These are phyloP conservation scores for Acleris holmiana DNA, from an alignment of 2,888 invertebrate genomes.

Conservation along the genomic window DNA sequence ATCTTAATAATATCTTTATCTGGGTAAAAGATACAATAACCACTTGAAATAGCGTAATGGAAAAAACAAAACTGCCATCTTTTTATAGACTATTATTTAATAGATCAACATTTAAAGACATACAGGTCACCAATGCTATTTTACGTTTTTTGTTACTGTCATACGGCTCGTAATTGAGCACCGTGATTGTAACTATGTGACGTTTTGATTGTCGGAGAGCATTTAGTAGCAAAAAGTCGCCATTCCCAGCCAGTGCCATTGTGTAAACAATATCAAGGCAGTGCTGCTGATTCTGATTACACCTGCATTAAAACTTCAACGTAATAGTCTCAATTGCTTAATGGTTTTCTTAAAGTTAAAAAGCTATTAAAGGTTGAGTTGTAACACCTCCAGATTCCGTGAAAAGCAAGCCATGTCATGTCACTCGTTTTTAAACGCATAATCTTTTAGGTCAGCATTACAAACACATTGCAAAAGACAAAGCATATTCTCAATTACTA, in stretches of 20 bases:
- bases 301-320: constrained; percentile 38
- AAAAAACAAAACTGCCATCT: constrained; percentile 31
- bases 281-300: constrained; percentile 45
- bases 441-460: too few relatives aligned
- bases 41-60: constrained; percentile 5
- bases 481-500: too few relatives aligned
- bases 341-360: too few relatives aligned
- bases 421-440: too few relatives aligned
- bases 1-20: background rate
- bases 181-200: constrained; percentile 13
- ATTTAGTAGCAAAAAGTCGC: constrained; percentile 36
- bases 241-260: constrained; percentile 44
- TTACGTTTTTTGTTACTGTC: constrained; percentile 5
- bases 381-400: background rate
- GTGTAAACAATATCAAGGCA: constrained; percentile 50
- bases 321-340: background rate
- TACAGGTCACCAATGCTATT: constrained; percentile 22
- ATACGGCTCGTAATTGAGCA: constrained; percentile 17
- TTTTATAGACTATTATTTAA: constrained; percentile 28
- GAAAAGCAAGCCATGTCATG: background rate
- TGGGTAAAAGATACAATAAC: constrained; percentile 8
- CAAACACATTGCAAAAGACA: too few relatives aligned
- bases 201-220: constrained; percentile 16
- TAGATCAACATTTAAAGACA: constrained; percentile 25
- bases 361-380: background rate